Conservation (phyloP, 2,888 invertebrate genomes). For the Atrina japonica region DNA sequence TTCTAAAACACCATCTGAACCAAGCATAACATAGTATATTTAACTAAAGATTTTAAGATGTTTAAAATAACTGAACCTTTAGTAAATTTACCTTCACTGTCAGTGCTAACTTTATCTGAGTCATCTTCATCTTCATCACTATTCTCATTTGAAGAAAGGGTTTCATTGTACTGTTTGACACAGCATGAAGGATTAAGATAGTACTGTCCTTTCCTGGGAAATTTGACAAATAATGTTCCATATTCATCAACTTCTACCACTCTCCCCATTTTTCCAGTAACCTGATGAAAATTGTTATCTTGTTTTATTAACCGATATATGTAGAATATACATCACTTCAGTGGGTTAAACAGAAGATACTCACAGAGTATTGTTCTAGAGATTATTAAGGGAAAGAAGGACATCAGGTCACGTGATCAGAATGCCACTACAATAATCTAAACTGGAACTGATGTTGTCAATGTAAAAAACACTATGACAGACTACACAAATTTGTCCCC, state of each 20-base stretch:
- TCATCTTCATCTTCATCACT: not conserved
- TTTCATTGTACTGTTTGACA: constrained; percentile 21
- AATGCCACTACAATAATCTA: too few relatives aligned
- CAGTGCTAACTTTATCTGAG: not conserved
- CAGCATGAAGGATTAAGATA: constrained; percentile 24
- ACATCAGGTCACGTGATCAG: too few relatives aligned
- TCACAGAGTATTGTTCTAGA: not conserved
- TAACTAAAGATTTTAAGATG: too few relatives aligned
- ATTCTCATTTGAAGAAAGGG: not conserved
- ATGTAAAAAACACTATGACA: too few relatives aligned
- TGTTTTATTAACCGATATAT: too few relatives aligned
- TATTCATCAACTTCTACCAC: constrained; percentile 51
- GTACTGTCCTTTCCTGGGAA: constrained; percentile 21
- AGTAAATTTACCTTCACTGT: not conserved
- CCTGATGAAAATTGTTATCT: constrained; percentile 29
- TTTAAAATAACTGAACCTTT: too few relatives aligned
- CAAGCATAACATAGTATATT: too few relatives aligned
- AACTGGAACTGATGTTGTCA: too few relatives aligned
- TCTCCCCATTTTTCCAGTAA: constrained; percentile 47
- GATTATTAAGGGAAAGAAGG: too few relatives aligned
- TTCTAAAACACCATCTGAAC: too few relatives aligned
- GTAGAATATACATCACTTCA: too few relatives aligned
- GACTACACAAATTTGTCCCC: too few relatives aligned
- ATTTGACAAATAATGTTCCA: constrained; percentile 48
- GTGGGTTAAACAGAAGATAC: not conserved